Percentiles rank a stretch among this genome's conserved stretches.
Conservation (phyloP, 2,797 vertebrate genomes). For the Characodon lateralis region DNA sequence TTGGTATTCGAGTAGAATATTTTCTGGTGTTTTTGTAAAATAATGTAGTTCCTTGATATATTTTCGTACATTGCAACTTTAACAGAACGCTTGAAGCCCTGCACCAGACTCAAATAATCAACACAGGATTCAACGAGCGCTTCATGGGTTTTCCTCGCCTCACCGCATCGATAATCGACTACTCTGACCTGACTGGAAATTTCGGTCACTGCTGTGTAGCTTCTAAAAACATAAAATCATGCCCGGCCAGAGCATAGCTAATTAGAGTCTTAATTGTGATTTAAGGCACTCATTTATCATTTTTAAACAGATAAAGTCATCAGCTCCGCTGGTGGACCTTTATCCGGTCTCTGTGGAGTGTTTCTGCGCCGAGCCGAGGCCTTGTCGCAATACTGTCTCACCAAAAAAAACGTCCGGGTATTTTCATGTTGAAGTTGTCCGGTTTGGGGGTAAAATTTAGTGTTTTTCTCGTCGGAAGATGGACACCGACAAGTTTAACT, state of each 20-base stretch:
- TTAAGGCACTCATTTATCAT: neutral
- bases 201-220: conserved; percentile 59
- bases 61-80: conserved; percentile 48
- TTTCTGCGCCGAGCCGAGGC: conserved; percentile 59
- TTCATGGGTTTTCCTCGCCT: fast-evolving
- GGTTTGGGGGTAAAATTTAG: conserved; percentile 24
- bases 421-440: conserved; percentile 61
- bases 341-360: conserved; percentile 2
- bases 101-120: conserved; percentile 57
- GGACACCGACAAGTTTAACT: conserved; percentile 93
- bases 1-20: no score
- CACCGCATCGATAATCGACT: conserved; percentile 33
- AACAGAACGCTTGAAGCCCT: conserved; percentile 38
- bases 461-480: conserved; percentile 69
- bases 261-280: conserved; percentile 44
- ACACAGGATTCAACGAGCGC: conserved; percentile 2
- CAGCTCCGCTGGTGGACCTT: conserved; percentile 3
- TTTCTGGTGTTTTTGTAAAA: no score
- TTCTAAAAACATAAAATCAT: conserved; percentile 68
- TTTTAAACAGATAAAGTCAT: neutral
- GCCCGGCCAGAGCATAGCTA: conserved; percentile 46
- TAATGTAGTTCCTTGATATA: neutral
- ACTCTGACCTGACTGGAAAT: conserved; percentile 48
- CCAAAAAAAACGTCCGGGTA: conserved; percentile 40
- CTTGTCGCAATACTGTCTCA: conserved; percentile 54